Conservation (phyloP, 2,888 invertebrate genomes). For the Machimus atricapillus region DNA sequence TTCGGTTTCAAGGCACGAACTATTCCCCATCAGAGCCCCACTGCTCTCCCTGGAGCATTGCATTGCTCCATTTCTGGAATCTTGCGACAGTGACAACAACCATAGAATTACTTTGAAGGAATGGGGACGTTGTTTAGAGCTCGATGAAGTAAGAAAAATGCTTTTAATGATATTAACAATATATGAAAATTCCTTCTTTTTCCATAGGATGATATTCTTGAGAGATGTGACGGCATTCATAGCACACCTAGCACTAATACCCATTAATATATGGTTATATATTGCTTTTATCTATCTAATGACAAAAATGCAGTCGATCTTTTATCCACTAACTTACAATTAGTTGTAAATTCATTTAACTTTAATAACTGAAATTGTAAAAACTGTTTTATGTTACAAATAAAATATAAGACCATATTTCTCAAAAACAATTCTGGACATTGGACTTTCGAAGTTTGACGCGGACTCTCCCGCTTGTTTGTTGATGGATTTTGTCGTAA, state of each 20-base stretch:
- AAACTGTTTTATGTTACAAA: background rate
- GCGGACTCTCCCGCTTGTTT: too few species aligned
- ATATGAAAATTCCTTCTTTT: background rate
- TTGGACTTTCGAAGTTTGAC: too few species aligned
- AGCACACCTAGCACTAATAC: conserved; percentile 56
- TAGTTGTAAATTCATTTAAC: background rate
- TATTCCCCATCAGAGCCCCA: conserved; percentile 95
- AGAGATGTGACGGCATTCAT: conserved; percentile 79
- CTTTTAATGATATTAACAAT: background rate
- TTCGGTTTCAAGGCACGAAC: conserved; percentile 90
- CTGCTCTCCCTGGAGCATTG: conserved; percentile 96
- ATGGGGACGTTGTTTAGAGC: conserved; percentile 89
- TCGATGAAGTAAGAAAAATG: conserved; percentile 72
- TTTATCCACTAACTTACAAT: background rate
- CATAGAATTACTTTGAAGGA: conserved; percentile 90
- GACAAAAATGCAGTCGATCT: background rate
- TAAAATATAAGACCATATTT: background rate
- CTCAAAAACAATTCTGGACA: too few species aligned
- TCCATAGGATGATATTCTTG: conserved; percentile 77
- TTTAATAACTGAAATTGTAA: background rate
- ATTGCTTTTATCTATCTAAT: background rate
- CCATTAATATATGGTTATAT: background rate
- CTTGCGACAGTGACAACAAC: conserved; percentile 87
- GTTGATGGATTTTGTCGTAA: too few species aligned
- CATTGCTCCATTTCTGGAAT: conserved; percentile 93